phyloP scores from a whole-genome alignment of 2,797 vertebrate genomes.

The Vipera latastei region DNA sequence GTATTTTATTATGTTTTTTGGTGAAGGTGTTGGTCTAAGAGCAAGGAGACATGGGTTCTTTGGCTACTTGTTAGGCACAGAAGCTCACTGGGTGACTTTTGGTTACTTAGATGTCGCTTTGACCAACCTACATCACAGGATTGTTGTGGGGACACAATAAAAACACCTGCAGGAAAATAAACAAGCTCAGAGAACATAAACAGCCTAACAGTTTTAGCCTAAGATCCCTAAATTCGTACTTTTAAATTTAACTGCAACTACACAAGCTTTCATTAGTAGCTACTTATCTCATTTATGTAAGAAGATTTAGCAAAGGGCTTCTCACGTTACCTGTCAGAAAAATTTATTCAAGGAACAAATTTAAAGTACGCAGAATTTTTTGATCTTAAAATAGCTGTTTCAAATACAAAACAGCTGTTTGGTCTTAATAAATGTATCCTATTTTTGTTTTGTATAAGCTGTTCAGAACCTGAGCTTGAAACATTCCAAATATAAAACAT shows the following conservation, averaged over 20 bases:
- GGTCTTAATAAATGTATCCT: neutral
- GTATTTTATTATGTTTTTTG: neutral
- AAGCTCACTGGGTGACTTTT: neutral
- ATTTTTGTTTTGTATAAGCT: neutral
- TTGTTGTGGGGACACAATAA: neutral
- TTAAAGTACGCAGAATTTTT: neutral
- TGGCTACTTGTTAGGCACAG: neutral
- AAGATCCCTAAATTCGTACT: neutral
- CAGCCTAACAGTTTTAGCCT: neutral
- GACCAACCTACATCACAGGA: neutral
- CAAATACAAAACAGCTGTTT: neutral
- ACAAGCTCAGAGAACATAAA: neutral
- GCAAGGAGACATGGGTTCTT: neutral
- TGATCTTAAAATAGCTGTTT: neutral
- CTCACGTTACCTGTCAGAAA: neutral
- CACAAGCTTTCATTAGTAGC: neutral
- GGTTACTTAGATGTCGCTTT: neutral
- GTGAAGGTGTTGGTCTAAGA: neutral
- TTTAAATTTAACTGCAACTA: neutral
- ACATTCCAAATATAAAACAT: neutral
- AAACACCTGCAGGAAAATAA: neutral
- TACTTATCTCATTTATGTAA: neutral
- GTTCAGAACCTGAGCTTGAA: neutral
- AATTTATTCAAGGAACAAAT: neutral
- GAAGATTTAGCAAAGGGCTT: neutral